Conservation (phyloP, 1,140 invertebrate species). For the Andrena cerasifolii region DNA sequence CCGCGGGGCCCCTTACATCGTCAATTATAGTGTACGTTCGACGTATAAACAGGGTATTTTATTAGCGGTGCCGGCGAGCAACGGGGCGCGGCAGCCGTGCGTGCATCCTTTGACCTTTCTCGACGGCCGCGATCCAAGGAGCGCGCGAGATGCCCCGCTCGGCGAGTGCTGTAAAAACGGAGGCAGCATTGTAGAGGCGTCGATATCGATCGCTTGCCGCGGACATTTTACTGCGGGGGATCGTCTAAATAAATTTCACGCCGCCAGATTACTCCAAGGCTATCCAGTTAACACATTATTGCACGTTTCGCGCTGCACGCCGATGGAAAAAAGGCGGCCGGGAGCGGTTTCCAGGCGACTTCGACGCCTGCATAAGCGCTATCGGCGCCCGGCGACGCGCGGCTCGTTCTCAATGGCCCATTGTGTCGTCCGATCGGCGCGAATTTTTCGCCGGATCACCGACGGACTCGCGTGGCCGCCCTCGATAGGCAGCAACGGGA, state of each 20-base stretch:
- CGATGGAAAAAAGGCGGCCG: conserved; percentile 20
- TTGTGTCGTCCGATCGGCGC: conserved; percentile 66
- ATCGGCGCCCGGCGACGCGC: conserved; percentile 49
- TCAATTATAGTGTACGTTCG: conserved; percentile 72
- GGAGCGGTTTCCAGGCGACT: conserved; percentile 41
- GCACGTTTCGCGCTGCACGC: conserved; percentile 21
- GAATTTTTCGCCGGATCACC: conserved; percentile 68
- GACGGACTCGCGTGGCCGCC: conserved; percentile 62
- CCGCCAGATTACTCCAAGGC: conserved; percentile 40
- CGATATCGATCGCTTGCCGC: background rate
- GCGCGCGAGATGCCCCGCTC: background rate
- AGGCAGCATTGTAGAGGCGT: background rate
- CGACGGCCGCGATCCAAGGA: conserved; percentile 1
- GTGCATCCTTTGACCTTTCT: conserved; percentile 34
- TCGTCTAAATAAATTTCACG: conserved; percentile 28
- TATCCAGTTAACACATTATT: conserved; percentile 44
- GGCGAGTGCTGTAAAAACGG: background rate
- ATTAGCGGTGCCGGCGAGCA: conserved; percentile 54
- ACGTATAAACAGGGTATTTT: conserved; percentile 73
- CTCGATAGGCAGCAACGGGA: conserved; percentile 75
- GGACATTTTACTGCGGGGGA: background rate
- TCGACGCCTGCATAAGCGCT: conserved; percentile 50
- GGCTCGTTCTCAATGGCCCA: conserved; percentile 67
- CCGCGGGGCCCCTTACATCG: conserved; percentile 60
- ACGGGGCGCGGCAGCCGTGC: conserved; percentile 17